Percentiles rank a stretch among this genome's conserved stretches.
phyloP scores from a whole-genome alignment of 2,888 invertebrate genomes.

The Cephus rjabovi region DNA sequence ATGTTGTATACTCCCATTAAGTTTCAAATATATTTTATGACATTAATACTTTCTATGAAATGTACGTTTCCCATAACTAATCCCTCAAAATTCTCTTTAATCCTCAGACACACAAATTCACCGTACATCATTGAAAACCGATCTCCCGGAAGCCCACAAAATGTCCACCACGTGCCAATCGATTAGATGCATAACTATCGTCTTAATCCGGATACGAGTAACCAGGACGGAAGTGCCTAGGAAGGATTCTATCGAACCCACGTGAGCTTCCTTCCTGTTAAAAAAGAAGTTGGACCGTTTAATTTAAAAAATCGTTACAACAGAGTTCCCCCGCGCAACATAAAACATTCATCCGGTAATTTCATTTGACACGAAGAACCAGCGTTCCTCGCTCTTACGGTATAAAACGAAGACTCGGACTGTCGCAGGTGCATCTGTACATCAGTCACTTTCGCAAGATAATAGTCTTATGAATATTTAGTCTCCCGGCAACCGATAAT shows the following conservation, averaged over 20 bases:
- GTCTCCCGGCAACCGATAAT: background rate
- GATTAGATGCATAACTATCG: background rate
- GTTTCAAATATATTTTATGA: background rate
- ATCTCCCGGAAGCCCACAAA: constrained; percentile 13
- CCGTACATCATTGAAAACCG: background rate
- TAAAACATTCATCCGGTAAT: constrained; percentile 41
- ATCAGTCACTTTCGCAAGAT: background rate
- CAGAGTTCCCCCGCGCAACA: constrained; percentile 40
- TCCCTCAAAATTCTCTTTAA: background rate
- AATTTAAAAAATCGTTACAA: constrained; percentile 5
- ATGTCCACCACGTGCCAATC: constrained; percentile 7
- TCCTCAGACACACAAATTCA: background rate
- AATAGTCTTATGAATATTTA: background rate
- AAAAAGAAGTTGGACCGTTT: constrained; percentile 7
- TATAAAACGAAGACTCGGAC: background rate
- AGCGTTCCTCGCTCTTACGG: background rate
- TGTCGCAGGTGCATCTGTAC: background rate
- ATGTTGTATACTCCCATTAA: background rate
- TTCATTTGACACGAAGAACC: background rate
- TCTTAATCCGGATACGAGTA: constrained; percentile 41
- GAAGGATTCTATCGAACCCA: constrained; percentile 33
- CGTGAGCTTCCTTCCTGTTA: constrained; percentile 13
- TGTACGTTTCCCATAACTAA: background rate
- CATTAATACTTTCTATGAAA: background rate
- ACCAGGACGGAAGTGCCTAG: constrained; percentile 31